Percentiles rank a stretch among this genome's conserved stretches.
phyloP scores from a whole-genome alignment of 2,888 invertebrate species.

The Loripinus fragilis region DNA sequence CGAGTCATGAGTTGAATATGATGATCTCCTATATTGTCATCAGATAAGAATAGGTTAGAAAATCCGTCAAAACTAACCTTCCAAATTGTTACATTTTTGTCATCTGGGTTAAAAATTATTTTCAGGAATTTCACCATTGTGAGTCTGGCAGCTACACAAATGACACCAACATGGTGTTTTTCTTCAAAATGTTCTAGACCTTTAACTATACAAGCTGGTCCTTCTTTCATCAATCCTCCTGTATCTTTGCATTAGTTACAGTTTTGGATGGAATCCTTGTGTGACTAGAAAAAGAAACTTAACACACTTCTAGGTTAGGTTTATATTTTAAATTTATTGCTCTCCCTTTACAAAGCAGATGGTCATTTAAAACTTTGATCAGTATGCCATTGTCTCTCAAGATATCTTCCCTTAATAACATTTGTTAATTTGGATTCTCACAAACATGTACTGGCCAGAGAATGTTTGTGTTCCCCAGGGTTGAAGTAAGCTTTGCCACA shows the following conservation, averaged over 20 bases:
- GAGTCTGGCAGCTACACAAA: slow-evolving; percentile 10
- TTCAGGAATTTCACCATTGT: slow-evolving; percentile 14
- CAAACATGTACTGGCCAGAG: slow-evolving; percentile 18
- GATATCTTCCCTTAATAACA: slow-evolving; percentile 23
- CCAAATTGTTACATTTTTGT: slow-evolving; percentile 12
- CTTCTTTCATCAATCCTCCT: slow-evolving; percentile 15
- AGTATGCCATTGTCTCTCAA: slow-evolving; percentile 10
- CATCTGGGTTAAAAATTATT: slow-evolving; percentile 1
- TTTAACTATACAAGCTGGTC: slow-evolving; percentile 4
- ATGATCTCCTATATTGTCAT: neutral
- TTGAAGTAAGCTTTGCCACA: neutral
- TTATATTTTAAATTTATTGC: slow-evolving; percentile 1
- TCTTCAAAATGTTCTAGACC: slow-evolving; percentile 6
- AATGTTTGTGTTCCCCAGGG: neutral
- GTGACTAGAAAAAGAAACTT: neutral
- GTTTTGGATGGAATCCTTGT: neutral
- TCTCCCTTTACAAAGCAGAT: neutral
- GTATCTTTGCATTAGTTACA: slow-evolving; percentile 18
- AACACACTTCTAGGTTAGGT: slow-evolving; percentile 12
- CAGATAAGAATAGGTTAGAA: neutral
- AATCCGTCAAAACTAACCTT: slow-evolving; percentile 16
- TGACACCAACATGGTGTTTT: slow-evolving; percentile 5
- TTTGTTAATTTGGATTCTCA: slow-evolving; percentile 2
- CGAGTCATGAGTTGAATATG: too few species aligned
- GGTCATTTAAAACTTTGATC: slow-evolving; percentile 21